These are phyloP conservation scores for Protaetia brevitarsis DNA, from an alignment of 1,140 invertebrate species.

Conservation along the genomic window DNA sequence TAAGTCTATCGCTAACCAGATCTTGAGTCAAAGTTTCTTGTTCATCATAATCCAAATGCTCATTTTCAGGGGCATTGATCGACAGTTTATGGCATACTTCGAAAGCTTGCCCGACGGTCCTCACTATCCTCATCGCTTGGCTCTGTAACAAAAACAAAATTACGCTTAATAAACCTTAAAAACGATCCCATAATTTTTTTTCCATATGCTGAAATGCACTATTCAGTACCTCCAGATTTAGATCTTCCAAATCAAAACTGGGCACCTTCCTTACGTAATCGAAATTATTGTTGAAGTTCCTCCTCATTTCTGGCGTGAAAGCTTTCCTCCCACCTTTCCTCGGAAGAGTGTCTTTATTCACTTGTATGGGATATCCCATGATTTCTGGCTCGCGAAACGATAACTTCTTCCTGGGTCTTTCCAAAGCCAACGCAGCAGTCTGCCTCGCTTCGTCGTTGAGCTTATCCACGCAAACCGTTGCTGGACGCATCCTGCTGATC, in stretches of 20 bases:
- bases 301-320: slow-evolving; percentile 33
- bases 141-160: slow-evolving; percentile 66
- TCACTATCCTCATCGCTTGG: slow-evolving; percentile 95
- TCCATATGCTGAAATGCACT: background rate
- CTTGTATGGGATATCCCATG: slow-evolving; percentile 41
- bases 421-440: slow-evolving; percentile 51
- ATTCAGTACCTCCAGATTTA: slow-evolving; percentile 42
- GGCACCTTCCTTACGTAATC: slow-evolving; percentile 30
- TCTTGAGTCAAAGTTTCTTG: slow-evolving; percentile 60
- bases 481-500: slow-evolving; percentile 49
- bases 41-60: slow-evolving; percentile 61
- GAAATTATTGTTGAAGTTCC: slow-evolving; percentile 34
- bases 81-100: slow-evolving; percentile 97
- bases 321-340: slow-evolving; percentile 20
- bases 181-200: background rate
- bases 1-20: slow-evolving; percentile 54
- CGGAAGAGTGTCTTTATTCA: slow-evolving; percentile 20
- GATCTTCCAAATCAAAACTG: slow-evolving; percentile 38
- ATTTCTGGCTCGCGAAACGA: slow-evolving; percentile 82
- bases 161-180: background rate
- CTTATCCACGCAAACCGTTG: slow-evolving; percentile 48
- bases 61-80: slow-evolving; percentile 48
- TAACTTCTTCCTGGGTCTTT: slow-evolving; percentile 76
- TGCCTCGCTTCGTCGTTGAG: slow-evolving; percentile 46
- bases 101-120: slow-evolving; percentile 98